These are phyloP conservation scores for Synergus laeviventris DNA, from an alignment of 2,888 invertebrate genomes.

Conservation along the genomic window DNA sequence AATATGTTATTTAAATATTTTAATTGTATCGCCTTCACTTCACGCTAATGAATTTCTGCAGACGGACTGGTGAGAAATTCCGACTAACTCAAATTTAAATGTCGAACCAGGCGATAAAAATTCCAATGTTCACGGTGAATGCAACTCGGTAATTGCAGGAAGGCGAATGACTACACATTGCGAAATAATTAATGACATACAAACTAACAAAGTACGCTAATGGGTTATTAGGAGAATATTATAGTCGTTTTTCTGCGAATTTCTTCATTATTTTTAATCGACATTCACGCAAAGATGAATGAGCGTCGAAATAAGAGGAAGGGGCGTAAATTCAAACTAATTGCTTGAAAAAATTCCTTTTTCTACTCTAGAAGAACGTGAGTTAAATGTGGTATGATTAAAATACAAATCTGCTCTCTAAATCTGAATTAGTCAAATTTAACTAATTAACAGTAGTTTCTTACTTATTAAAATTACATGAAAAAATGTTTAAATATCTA, in stretches of 20 bases:
- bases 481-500: too few relatives aligned
- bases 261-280: conserved; percentile 54
- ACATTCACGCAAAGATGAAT: conserved; percentile 52
- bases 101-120: conserved; percentile 51
- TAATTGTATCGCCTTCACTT: conserved; percentile 58
- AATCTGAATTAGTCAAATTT: too few relatives aligned
- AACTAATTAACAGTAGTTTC: too few relatives aligned
- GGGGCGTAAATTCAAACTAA: not conserved
- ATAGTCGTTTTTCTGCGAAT: conserved; percentile 51
- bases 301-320: conserved; percentile 27
- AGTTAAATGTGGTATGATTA: not conserved
- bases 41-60: conserved; percentile 52
- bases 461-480: too few relatives aligned
- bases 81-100: conserved; percentile 56
- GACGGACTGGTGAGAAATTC: conserved; percentile 58
- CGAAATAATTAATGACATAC: conserved; percentile 60
- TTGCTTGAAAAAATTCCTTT: conserved; percentile 12
- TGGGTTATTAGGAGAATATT: conserved; percentile 55
- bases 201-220: conserved; percentile 43
- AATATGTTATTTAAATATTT: conserved; percentile 54
- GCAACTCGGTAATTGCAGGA: conserved; percentile 59
- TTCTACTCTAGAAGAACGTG: not conserved
- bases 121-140: conserved; percentile 52
- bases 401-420: not conserved
- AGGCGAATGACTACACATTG: conserved; percentile 55